A percentile compares a stretch with the other conserved stretches of the same genome.
phyloP scores from a whole-genome alignment of 2,113 vertebrate species.

The Hyaena hyaena region DNA sequence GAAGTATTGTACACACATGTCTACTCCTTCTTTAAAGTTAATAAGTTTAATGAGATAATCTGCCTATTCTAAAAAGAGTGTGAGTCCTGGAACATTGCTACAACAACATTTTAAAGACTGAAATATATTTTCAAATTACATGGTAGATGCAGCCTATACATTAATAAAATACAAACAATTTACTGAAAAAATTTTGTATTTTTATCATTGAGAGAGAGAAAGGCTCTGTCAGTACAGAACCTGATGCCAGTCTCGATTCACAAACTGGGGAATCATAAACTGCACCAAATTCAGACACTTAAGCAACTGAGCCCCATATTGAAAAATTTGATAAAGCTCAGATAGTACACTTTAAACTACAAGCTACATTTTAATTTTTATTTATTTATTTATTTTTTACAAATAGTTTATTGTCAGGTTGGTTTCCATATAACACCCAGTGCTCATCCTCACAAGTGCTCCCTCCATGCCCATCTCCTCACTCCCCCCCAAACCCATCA shows the following conservation, averaged over 20 bases:
- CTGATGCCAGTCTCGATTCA: no score
- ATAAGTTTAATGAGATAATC: background rate
- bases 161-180: background rate
- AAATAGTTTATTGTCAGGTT: no score
- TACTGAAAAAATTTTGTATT: background rate
- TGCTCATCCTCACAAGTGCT: no score
- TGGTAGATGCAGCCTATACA: background rate
- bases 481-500: no score
- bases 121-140: background rate
- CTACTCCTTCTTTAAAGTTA: background rate
- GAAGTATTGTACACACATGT: background rate
- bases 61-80: background rate
- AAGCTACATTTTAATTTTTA: background rate
- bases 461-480: no score
- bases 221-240: no score
- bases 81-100: background rate
- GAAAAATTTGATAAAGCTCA: background rate
- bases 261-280: no score
- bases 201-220: no score
- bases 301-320: no score
- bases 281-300: no score
- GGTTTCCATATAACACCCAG: no score
- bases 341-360: background rate
- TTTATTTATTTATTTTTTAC: no score
- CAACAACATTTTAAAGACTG: background rate